Evolutionary conservation across 2,113 vertebrate species (phyloP), one percentile per base, ranked within the genome.

Genomic region (Aphelocoma coerulescens): DNA sequence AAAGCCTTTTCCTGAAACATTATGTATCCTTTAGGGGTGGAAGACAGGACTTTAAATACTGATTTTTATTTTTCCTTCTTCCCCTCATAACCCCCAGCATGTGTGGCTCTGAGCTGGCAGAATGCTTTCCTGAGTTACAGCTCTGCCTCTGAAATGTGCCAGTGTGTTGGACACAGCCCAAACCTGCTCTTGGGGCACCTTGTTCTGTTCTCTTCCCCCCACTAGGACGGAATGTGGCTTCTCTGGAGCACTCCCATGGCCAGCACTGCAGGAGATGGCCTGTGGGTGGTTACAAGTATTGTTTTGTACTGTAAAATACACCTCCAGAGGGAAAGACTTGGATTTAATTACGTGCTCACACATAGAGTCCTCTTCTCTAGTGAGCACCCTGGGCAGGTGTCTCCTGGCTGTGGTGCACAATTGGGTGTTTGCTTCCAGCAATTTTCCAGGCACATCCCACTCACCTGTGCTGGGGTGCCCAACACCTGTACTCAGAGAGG

Each of bases 181-280:
- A 27, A 26, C 41, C 48, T 78, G 89, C 35, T 63, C 41, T 13
- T 10, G 0, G 7, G 7, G 2, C 32, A 1, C 0, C 1, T 20
- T 41, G 21, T 21, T 73, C 13, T 72, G 58, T 33, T 80, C 6
- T 1, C 22, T 55, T 68, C 11, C 3, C 32, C 13, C 27, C 84
- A 16, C 57, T 49, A 3, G 66, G 84, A 77, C 68, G 37, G 72
- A 72, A 10, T 1, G 5, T 57, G 57, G 33, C 6, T 2, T 2
- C 59, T 58, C 44, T 24, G 35, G 27, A 63, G 51, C 1, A 0
- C 5, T 79, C 23, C 15, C 2, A 0, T 65, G 62, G 71, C 49
- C 58, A 58, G 23, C 6, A 15, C 17, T 88, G 4, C 1, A 4
- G 76, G 85, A 88, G 75, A 57, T 1, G 1, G 52, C 26, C 48